These are phyloP conservation scores for Otolemur garnettii DNA, from an alignment of 2,113 vertebrate species.

Conservation along the genomic window DNA sequence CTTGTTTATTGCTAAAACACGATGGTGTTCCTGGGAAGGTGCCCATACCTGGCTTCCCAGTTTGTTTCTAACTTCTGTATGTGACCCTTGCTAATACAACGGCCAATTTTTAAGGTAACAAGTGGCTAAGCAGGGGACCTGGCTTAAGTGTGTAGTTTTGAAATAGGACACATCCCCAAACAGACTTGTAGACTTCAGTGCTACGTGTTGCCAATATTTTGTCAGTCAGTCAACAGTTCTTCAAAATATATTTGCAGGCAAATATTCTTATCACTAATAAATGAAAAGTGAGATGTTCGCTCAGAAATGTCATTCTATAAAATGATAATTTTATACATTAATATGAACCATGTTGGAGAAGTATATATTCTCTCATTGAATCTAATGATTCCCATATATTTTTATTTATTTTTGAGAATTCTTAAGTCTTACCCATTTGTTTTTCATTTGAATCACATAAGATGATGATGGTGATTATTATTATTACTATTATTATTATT, in stretches of 20 bases:
- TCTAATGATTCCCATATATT: not conserved
- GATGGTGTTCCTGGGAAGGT: not conserved
- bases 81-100: not conserved
- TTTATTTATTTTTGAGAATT: not conserved
- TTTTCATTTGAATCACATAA: not conserved
- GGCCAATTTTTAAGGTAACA: not conserved
- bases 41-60: not conserved
- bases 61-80: not conserved
- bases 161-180: not conserved
- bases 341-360: not conserved
- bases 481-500: no score
- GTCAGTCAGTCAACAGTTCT: not conserved
- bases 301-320: slow-evolving; percentile 20
- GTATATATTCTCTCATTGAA: not conserved
- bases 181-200: not conserved
- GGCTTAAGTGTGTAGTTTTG: not conserved
- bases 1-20: not conserved
- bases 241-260: not conserved
- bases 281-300: not conserved
- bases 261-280: not conserved
- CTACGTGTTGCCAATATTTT: not conserved
- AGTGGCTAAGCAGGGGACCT: slow-evolving; percentile 20
- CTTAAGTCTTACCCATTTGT: not conserved
- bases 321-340: not conserved
- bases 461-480: no score